phyloP scores from a whole-genome alignment of 2,888 invertebrate genomes.

The Rotaria sp. region DNA sequence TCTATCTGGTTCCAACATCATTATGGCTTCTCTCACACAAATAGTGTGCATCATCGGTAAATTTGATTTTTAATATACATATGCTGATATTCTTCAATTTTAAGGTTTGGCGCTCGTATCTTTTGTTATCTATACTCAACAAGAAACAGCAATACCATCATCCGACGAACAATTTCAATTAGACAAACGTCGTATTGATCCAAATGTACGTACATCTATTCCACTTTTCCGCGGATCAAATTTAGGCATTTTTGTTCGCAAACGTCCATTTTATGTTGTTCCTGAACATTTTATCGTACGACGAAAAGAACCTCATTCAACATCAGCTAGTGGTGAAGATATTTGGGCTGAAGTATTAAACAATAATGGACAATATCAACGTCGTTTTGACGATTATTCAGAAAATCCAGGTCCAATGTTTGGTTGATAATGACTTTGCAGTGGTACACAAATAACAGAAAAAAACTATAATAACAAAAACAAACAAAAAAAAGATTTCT shows the following conservation, averaged over 20 bases:
- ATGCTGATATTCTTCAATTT: neutral
- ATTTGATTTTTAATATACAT: too few species aligned
- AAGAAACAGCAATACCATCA: neutral
- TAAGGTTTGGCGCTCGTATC: neutral
- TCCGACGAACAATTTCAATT: neutral
- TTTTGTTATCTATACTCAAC: neutral
- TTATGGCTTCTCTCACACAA: neutral
- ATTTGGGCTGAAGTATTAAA: neutral
- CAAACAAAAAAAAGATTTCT: neutral
- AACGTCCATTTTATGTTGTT: neutral
- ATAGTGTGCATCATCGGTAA: neutral
- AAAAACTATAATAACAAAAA: neutral
- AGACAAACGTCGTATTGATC: neutral
- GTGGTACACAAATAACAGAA: neutral
- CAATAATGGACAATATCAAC: neutral
- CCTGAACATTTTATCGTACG: neutral
- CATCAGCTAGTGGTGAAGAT: neutral
- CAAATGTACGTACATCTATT: neutral
- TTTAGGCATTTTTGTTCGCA: neutral
- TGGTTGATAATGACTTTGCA: neutral
- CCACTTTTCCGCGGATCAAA: conserved; percentile 14
- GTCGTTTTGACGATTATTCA: neutral
- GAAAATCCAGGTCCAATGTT: neutral
- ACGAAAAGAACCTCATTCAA: neutral
- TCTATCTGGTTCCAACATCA: neutral